Evolutionary conservation across 2,888 invertebrate genomes (phyloP), one percentile per base, ranked within the genome.

Genomic region (Hirtodrosophila alboralis): DNA sequence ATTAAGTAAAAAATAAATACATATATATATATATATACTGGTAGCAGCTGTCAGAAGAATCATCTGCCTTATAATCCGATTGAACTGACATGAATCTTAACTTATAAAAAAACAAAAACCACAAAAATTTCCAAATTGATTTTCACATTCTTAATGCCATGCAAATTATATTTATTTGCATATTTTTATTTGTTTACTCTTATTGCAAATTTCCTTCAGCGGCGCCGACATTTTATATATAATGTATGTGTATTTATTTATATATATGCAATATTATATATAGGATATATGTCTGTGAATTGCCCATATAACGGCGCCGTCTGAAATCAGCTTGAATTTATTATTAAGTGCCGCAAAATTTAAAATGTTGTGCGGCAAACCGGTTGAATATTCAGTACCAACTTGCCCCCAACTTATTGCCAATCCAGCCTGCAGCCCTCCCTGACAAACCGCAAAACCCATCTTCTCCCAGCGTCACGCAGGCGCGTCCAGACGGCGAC

Each of bases 291-390:
- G 56, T 56, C 48, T 48, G 61, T 48, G 43, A 57, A 67, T 53
- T 64, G 77, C 38, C 67, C 72, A 79, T 85, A 81, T 85, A 81
- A 81, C 81, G 81, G 81, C 81, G 85, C 75, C 85, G 63, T 30
- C 63, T 67, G 75, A 61, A 80, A 70, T 84, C 80, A 80, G 73
- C 56, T 72, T 72, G 63, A 67, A 79, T 83, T 76, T 83, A 83
- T 71, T 79, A 75, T 65, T 71, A 68, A 77, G 59, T 45, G 44
- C 52, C 33, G 57, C 58, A 51, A 72, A 58, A 47, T 38, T 40
- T 36, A 49, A 54, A 12, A n/a, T 14, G 44, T 44, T 27, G 37
- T 12, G 26, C 16, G 14, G 14, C 1, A 37, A 83, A 83, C 84
- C 85, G 72, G 85, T 83, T 53, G 36, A 43, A 51, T 37, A 8